Conservation (phyloP, 2,113 vertebrate species). For the Ptilonorhynchus violaceus region DNA sequence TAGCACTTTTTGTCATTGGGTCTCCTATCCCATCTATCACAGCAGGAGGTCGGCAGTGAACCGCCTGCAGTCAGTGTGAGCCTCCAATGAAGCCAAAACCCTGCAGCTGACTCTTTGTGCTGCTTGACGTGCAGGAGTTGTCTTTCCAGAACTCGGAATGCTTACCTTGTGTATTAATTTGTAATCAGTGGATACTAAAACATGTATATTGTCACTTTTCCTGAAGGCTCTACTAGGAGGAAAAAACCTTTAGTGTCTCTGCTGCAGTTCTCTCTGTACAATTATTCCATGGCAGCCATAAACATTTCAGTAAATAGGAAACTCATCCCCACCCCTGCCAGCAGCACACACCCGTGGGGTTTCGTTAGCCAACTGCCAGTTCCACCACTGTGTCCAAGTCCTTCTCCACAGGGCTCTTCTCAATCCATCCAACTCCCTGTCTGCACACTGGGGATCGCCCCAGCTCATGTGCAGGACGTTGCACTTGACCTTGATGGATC, state of each 20-base stretch:
- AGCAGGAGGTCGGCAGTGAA: background rate
- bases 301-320: background rate
- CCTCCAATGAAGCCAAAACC: background rate
- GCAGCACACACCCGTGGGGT: background rate
- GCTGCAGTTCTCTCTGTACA: background rate
- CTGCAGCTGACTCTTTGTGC: background rate
- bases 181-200: background rate
- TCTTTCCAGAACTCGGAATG: background rate
- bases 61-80: background rate
- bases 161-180: background rate
- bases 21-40: background rate
- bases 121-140: background rate
- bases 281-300: background rate
- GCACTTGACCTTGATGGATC: background rate
- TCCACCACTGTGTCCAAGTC: background rate
- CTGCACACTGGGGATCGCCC: background rate
- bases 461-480: rapidly evolving
- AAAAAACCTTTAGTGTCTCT: background rate
- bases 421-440: background rate
- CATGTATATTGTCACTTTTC: background rate
- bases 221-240: background rate
- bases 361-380: background rate
- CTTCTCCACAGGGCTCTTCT: background rate
- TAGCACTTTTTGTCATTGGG: background rate
- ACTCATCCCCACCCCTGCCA: background rate